These are phyloP conservation scores for Peromyscus maniculatus DNA, from an alignment of 2,113 vertebrate genomes.

Conservation along the genomic window DNA sequence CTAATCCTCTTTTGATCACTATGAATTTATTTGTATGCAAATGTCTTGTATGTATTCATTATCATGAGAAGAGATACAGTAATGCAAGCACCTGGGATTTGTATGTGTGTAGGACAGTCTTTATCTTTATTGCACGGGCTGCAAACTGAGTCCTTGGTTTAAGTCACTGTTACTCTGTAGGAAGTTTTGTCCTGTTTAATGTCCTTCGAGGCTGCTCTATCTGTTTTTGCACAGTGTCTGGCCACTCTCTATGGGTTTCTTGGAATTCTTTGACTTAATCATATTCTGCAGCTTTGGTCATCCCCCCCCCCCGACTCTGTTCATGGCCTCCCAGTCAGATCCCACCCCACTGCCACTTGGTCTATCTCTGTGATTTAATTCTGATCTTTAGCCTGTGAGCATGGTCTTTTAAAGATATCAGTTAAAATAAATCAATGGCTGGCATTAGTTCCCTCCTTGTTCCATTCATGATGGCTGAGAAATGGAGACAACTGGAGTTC, in stretches of 20 bases:
- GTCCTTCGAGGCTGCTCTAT: not conserved
- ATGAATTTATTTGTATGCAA: not conserved
- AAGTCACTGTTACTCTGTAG: not conserved
- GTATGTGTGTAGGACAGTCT: not conserved
- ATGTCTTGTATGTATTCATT: not conserved
- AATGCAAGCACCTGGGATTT: not conserved
- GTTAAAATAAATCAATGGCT: not conserved
- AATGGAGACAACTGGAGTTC: not conserved
- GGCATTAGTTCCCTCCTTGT: not conserved
- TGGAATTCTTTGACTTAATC: constrained; percentile 23
- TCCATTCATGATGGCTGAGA: not conserved
- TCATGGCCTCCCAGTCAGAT: not conserved
- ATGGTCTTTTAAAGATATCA: not conserved
- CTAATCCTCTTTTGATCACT: not conserved
- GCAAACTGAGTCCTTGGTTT: not conserved
- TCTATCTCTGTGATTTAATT: not conserved
- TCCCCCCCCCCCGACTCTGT: not conserved
- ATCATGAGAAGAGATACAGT: not conserved
- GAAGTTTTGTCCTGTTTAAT: not conserved
- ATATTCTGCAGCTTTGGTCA: not conserved
- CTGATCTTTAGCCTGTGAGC: not conserved
- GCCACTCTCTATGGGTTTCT: not conserved
- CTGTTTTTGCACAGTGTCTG: not conserved
- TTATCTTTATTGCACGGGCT: constrained; percentile 7
- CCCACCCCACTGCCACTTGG: not conserved